Evolutionary conservation across 2,797 vertebrate genomes (phyloP).

Genomic region (Atherinosoma microstoma): DNA sequence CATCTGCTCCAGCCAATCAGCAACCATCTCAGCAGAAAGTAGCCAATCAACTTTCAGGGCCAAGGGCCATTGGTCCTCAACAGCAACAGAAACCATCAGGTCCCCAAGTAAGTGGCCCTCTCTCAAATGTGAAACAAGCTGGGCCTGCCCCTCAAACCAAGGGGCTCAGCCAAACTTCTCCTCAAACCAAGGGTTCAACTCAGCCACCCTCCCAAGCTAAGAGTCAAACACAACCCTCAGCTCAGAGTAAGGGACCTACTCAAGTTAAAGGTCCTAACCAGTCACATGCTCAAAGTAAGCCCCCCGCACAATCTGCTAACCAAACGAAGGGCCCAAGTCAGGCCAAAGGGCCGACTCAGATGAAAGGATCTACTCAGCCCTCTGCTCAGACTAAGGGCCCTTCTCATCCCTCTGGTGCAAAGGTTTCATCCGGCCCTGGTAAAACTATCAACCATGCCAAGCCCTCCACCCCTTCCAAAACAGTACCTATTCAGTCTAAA

Average conservation of each 20-base stretch:
- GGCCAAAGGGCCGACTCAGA: constrained; percentile 71
- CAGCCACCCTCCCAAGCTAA: constrained; percentile 65
- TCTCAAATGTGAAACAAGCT: constrained; percentile 85
- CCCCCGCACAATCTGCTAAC: constrained; percentile 58
- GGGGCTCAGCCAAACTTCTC: constrained; percentile 67
- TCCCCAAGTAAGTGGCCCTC: constrained; percentile 87
- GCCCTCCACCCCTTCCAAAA: constrained; percentile 78
- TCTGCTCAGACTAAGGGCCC: constrained; percentile 69
- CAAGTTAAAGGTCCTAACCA: constrained; percentile 70
- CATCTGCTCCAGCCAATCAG: constrained; percentile 78
- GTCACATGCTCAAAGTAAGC: constrained; percentile 68
- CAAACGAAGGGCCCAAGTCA: constrained; percentile 69
- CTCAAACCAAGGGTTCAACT: constrained; percentile 70
- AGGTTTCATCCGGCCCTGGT: constrained; percentile 59
- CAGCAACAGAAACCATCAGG: constrained; percentile 83
- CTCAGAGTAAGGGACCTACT: constrained; percentile 64
- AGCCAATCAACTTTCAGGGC: constrained; percentile 81
- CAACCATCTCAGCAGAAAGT: constrained; percentile 82
- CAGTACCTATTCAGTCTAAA: constrained; percentile 78
- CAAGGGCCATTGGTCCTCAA: constrained; percentile 79
- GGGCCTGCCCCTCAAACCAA: constrained; percentile 83
- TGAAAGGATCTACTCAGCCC: constrained; percentile 70
- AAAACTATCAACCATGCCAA: constrained; percentile 72
- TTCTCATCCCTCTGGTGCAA: constrained; percentile 65
- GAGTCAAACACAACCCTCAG: constrained; percentile 58